These are phyloP conservation scores for Sapajus apella DNA, from an alignment of 2,113 vertebrate species.

Conservation along the genomic window DNA sequence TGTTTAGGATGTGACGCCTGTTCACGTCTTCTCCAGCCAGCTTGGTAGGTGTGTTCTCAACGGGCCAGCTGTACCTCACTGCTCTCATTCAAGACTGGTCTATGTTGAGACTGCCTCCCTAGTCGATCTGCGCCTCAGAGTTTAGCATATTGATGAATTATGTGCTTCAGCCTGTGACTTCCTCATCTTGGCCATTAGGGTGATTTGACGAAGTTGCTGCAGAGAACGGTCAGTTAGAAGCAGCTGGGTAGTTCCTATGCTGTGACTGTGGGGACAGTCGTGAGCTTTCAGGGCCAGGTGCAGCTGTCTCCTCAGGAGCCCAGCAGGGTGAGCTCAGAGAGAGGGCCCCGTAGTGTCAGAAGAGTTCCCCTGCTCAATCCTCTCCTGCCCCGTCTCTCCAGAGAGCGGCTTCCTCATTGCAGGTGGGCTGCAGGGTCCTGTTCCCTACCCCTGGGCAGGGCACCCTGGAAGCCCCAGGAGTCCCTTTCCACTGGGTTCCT, in stretches of 20 bases:
- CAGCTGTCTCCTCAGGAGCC: background rate
- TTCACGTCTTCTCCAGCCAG: background rate
- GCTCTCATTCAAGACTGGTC: background rate
- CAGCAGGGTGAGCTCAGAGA: background rate
- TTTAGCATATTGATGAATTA: background rate
- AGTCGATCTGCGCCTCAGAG: background rate
- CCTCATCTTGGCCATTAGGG: background rate
- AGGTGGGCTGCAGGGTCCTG: rapidly evolving
- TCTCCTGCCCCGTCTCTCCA: rapidly evolving
- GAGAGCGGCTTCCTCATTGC: background rate
- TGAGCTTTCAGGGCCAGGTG: background rate
- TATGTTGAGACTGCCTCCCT: background rate
- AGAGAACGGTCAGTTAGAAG: background rate
- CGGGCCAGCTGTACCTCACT: background rate
- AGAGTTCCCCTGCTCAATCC: background rate
- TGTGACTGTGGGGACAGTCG: background rate
- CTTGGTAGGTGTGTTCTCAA: background rate
- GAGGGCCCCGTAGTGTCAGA: background rate
- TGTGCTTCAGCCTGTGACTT: background rate
- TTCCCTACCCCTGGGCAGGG: background rate
- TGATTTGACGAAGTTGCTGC: background rate
- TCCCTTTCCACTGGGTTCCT: background rate
- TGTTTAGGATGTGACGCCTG: rapidly evolving
- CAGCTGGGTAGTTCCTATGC: background rate
- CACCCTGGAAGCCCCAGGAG: background rate